These are phyloP conservation scores for Cistogaster globosa DNA, from an alignment of 2,888 invertebrate species.

Conservation along the genomic window DNA sequence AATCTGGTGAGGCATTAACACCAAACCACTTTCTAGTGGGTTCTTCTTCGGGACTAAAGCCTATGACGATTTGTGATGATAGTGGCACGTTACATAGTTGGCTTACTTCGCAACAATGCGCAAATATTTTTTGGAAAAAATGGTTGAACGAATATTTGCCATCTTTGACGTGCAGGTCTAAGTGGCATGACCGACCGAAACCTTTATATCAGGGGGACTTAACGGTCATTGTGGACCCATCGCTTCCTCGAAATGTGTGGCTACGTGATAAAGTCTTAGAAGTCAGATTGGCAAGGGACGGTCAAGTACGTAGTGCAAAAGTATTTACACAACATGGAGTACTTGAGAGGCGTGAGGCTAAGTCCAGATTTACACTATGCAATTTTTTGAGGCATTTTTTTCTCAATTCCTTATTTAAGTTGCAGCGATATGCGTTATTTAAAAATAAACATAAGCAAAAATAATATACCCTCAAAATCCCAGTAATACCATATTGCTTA, in stretches of 20 bases:
- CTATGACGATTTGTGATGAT: too few relatives aligned
- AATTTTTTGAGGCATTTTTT: too few relatives aligned
- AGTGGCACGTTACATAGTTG: too few relatives aligned
- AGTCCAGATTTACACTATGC: too few relatives aligned
- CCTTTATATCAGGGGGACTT: constrained; percentile 9
- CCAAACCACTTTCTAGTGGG: constrained; percentile 42
- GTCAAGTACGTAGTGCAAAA: constrained; percentile 8
- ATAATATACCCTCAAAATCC: too few relatives aligned
- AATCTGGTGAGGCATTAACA: constrained; percentile 2
- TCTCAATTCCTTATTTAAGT: too few relatives aligned
- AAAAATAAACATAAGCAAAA: too few relatives aligned
- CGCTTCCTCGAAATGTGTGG: not conserved
- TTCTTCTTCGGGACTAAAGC: too few relatives aligned
- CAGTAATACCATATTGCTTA: too few relatives aligned
- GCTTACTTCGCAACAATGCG: too few relatives aligned
- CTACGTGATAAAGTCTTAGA: too few relatives aligned
- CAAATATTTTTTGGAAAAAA: constrained; percentile 20
- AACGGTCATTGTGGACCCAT: not conserved
- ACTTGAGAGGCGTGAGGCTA: constrained; percentile 13
- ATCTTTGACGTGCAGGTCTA: not conserved
- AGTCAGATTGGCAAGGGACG: not conserved
- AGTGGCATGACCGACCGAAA: not conserved
- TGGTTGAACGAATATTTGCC: constrained; percentile 5
- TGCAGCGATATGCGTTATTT: too few relatives aligned
- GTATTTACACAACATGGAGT: not conserved